Conservation (phyloP, 2,797 vertebrate species). For the Circus cinereus region DNA sequence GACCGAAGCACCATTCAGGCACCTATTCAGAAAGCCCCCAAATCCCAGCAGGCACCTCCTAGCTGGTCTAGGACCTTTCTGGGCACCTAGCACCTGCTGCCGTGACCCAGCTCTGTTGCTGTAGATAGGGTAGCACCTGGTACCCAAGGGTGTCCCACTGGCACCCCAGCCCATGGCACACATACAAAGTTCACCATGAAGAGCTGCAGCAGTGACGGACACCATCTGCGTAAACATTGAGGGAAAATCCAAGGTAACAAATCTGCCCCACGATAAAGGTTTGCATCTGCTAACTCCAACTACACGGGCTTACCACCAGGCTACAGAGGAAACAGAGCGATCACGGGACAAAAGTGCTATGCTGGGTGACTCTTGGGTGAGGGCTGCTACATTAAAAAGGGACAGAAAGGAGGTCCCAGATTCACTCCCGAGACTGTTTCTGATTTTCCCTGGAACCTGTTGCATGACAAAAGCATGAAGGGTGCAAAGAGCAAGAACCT, state of each 20-base stretch:
- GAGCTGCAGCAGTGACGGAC: background rate
- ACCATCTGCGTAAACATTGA: background rate
- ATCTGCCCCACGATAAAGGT: background rate
- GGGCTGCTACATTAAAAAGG: background rate
- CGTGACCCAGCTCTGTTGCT: background rate
- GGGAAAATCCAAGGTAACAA: background rate
- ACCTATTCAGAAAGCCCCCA: background rate
- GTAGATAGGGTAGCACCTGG: background rate
- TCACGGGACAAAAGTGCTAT: background rate
- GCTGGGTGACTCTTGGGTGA: background rate
- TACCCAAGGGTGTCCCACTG: background rate
- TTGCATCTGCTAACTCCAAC: background rate
- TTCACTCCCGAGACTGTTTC: background rate
- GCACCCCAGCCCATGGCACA: rapidly evolving
- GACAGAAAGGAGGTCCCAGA: background rate
- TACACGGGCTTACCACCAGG: rapidly evolving
- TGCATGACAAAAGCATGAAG: background rate
- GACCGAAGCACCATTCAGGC: background rate
- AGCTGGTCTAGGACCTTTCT: background rate
- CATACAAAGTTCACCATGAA: background rate
- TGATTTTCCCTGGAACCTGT: background rate
- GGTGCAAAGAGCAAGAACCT: background rate
- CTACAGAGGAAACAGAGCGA: background rate
- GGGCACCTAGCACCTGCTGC: background rate
- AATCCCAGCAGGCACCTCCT: background rate